phyloP scores from a whole-genome alignment of 1,140 invertebrate genomes.

The Hyles euphorbiae region DNA sequence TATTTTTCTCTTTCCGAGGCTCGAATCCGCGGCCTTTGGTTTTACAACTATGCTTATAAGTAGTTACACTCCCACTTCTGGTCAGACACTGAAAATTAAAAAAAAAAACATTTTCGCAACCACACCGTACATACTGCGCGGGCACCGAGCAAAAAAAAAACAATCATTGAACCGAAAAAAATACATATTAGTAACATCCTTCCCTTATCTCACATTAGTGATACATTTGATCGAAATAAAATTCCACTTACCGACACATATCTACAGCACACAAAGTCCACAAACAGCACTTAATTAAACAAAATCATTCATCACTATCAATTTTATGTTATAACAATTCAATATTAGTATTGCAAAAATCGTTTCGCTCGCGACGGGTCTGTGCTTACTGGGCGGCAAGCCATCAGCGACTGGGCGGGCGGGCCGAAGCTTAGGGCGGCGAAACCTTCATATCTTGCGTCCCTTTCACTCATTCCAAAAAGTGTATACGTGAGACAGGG shows the following conservation, averaged over 20 bases:
- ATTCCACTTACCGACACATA: no score
- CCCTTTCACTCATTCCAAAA: conserved; percentile 33
- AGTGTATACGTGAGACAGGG: conserved; percentile 30
- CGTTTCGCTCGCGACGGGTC: conserved; percentile 1
- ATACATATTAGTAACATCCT: neutral
- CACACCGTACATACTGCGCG: no score
- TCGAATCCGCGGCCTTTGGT: no score
- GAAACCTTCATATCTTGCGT: conserved; percentile 47
- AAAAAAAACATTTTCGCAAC: no score
- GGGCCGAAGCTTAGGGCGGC: conserved; percentile 44
- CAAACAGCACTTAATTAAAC: neutral
- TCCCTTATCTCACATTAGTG: neutral
- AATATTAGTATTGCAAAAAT: neutral
- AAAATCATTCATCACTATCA: neutral
- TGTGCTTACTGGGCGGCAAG: conserved; percentile 39
- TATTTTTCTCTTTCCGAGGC: no score
- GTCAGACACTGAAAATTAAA: no score
- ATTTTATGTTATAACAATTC: neutral
- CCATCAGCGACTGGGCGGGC: conserved; percentile 63
- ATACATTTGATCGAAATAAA: no score
- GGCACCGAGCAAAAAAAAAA: no score
- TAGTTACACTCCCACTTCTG: no score
- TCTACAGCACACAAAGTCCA: no score
- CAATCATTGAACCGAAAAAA: no score
- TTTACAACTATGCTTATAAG: no score